phyloP scores from a whole-genome alignment of 2,113 vertebrate genomes.

The Percina caprodes region DNA sequence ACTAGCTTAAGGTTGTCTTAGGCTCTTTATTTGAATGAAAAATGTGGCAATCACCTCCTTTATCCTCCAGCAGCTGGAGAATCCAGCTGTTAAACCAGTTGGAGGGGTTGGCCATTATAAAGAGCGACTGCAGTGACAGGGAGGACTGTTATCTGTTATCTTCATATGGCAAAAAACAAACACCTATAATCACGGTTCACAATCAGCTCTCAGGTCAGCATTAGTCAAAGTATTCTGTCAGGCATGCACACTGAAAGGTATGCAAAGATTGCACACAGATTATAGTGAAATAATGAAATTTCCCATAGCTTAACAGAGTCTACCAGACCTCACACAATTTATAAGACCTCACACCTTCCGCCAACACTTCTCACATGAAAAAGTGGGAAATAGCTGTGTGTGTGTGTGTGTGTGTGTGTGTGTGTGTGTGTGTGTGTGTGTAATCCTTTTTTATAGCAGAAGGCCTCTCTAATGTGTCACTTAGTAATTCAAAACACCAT shows the following conservation, averaged over 20 bases:
- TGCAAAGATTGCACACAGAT: conserved; percentile 5
- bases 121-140: conserved; percentile 64
- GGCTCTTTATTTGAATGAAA: conserved; percentile 3
- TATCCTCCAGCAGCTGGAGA: conserved; percentile 70
- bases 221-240: conserved; percentile 35
- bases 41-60: conserved; percentile 35
- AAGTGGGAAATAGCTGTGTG: conserved; percentile 19
- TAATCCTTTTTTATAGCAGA: conserved; percentile 59
- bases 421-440: conserved; percentile 21
- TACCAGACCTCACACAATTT: conserved; percentile 50
- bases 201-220: conserved; percentile 21
- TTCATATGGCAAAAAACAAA: conserved; percentile 33
- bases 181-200: conserved; percentile 20
- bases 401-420: conserved; percentile 31
- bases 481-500: conserved; percentile 70
- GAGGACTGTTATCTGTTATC: conserved; percentile 75
- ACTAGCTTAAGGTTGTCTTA: neutral
- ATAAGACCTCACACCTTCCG: conserved; percentile 42
- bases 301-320: conserved; percentile 18
- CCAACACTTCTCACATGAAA: conserved; percentile 47
- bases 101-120: conserved; percentile 71
- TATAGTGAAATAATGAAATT: neutral
- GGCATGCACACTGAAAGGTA: conserved; percentile 17
- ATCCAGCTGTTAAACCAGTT: conserved; percentile 79
- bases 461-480: conserved; percentile 59